Percentiles rank a stretch among this genome's conserved stretches.
These are phyloP conservation scores for Xestia c-nigrum DNA, from an alignment of 2,888 invertebrate species.

Conservation along the genomic window DNA sequence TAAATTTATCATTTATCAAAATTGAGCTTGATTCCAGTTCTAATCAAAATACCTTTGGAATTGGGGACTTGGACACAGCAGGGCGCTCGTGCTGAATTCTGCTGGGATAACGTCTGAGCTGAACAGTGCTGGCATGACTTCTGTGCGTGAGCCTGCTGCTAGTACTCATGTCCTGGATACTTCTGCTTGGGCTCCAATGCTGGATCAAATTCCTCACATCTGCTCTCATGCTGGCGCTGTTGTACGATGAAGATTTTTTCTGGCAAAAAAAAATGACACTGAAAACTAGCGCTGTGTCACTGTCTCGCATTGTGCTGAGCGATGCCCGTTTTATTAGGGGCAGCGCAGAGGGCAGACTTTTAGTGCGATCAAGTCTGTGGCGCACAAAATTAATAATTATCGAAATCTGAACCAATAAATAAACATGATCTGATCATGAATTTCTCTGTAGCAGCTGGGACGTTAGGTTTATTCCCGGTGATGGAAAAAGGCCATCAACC, in stretches of 20 bases:
- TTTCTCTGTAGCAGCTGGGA: not conserved
- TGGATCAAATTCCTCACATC: constrained; percentile 6
- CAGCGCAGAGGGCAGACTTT: no score
- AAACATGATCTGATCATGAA: not conserved
- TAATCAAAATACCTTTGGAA: not conserved
- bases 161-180: not conserved
- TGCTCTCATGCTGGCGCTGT: not conserved
- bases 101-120: not conserved
- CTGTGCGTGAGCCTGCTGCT: not conserved
- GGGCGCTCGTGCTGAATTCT: not conserved
- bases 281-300: not conserved
- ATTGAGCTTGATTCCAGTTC: not conserved
- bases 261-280: not conserved
- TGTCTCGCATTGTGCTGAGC: not conserved
- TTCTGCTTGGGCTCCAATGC: not conserved
- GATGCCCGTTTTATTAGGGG: no score
- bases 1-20: no score
- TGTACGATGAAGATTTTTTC: not conserved
- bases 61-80: not conserved
- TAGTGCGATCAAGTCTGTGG: no score
- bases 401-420: no score
- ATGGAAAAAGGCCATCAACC: not conserved
- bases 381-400: no score
- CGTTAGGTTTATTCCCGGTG: not conserved
- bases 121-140: not conserved